Percentiles rank a stretch among this genome's conserved stretches.
phyloP scores from a whole-genome alignment of 2,888 invertebrate genomes.

The Dasypogon diadema region DNA sequence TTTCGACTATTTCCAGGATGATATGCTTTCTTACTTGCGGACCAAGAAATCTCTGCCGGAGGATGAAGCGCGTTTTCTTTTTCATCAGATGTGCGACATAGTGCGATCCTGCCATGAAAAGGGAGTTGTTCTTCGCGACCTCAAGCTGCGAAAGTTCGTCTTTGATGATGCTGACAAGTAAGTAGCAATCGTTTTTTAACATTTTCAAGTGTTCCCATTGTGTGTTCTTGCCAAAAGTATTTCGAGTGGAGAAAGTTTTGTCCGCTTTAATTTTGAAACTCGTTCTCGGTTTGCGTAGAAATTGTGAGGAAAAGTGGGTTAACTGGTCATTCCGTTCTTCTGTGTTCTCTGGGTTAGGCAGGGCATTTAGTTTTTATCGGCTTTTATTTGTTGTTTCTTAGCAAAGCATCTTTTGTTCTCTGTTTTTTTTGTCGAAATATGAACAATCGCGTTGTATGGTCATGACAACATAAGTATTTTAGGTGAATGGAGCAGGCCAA shows the following conservation, averaged over 20 bases:
- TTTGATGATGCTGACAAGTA: conserved; percentile 89
- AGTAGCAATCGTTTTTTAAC: conserved; percentile 65
- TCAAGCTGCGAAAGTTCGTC: conserved; percentile 93
- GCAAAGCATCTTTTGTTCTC: conserved; percentile 2
- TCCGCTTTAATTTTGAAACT: conserved; percentile 21
- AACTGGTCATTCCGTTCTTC: conserved; percentile 31
- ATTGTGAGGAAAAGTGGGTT: conserved; percentile 24
- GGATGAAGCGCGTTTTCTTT: conserved; percentile 83
- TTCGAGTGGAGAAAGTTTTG: conserved; percentile 34
- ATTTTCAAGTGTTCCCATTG: not conserved
- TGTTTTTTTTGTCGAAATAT: not conserved
- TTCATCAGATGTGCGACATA: conserved; percentile 87
- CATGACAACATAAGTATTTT: no score
- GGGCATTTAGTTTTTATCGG: conserved; percentile 14
- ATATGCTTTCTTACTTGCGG: conserved; percentile 90
- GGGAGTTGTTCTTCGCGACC: conserved; percentile 90
- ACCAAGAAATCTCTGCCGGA: conserved; percentile 84
- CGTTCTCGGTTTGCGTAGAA: not conserved
- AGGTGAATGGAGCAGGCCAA: conserved; percentile 20
- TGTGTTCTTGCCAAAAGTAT: not conserved
- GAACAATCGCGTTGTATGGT: conserved; percentile 6
- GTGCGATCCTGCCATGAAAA: conserved; percentile 89
- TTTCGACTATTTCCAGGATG: conserved; percentile 78
- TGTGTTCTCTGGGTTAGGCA: no score
- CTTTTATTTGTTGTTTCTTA: conserved; percentile 8